Evolutionary conservation across 2,113 vertebrate genomes (phyloP).

Genomic region (Epinephelus lanceolatus): DNA sequence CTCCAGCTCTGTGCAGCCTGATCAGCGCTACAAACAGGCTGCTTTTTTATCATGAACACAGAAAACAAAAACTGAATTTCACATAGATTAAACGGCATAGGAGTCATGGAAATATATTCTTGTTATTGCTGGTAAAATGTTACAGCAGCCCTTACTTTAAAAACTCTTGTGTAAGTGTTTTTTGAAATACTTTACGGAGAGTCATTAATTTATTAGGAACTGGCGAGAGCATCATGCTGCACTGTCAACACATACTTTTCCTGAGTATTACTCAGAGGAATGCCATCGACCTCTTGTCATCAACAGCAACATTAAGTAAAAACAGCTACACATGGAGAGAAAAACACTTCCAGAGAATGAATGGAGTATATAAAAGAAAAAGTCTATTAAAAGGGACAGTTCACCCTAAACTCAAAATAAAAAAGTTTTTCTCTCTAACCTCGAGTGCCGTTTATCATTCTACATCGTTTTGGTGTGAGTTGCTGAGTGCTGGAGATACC

Average conservation of each 20-base stretch:
- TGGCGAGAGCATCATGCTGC: slow-evolving; percentile 13
- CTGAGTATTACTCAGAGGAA: slow-evolving; percentile 33
- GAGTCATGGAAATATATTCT: slow-evolving; percentile 14
- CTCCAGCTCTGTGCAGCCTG: neutral
- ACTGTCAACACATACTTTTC: slow-evolving; percentile 50
- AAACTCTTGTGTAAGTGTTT: slow-evolving; percentile 21
- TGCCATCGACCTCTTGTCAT: slow-evolving; percentile 32
- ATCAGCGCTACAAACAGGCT: slow-evolving; percentile 1
- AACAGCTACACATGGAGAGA: slow-evolving; percentile 27
- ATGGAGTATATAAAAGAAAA: neutral
- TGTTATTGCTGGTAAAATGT: neutral
- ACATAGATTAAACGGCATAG: neutral
- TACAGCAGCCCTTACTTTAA: slow-evolving; percentile 9
- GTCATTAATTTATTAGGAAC: slow-evolving; percentile 46
- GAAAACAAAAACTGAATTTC: slow-evolving; percentile 7
- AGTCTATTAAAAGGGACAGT: no score
- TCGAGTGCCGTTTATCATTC: no score
- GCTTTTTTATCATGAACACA: slow-evolving; percentile 10
- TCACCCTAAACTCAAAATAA: no score
- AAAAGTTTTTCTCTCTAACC: no score
- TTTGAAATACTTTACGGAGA: slow-evolving; percentile 18
- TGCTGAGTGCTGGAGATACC: no score
- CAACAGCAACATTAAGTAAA: slow-evolving; percentile 25
- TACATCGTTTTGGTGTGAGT: no score
- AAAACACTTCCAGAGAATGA: slow-evolving; percentile 14